Evolutionary conservation across 2,888 invertebrate genomes (phyloP).

Genomic region (Palloptera scutellata): DNA sequence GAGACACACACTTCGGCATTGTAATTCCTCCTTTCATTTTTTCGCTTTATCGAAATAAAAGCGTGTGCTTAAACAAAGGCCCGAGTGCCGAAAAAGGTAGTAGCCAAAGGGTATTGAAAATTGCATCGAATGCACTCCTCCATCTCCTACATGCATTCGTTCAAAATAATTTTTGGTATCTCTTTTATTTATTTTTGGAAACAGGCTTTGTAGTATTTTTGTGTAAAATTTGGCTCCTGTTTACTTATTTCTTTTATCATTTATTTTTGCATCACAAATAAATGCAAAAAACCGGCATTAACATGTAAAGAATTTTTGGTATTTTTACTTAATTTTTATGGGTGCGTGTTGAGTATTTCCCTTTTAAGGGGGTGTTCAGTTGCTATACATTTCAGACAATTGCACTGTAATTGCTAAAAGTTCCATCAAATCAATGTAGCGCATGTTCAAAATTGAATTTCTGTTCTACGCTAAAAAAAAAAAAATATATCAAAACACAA

Average conservation of each 20-base stretch:
- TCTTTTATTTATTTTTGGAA: too few species aligned
- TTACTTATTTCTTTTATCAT: slow-evolving; percentile 10
- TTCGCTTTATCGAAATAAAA: slow-evolving; percentile 20
- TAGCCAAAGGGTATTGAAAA: slow-evolving; percentile 51
- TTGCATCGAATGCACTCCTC: slow-evolving; percentile 45
- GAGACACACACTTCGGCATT: background rate
- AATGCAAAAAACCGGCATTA: slow-evolving; percentile 46
- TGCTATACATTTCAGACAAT: slow-evolving; percentile 57
- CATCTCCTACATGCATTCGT: background rate
- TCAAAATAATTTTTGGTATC: too few species aligned
- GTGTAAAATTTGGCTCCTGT: slow-evolving; percentile 13
- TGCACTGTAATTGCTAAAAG: slow-evolving; percentile 59
- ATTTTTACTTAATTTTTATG: slow-evolving; percentile 15
- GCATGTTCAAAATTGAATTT: too few species aligned
- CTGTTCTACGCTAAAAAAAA: too few species aligned
- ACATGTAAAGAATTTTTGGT: slow-evolving; percentile 57
- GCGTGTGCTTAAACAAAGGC: slow-evolving; percentile 12
- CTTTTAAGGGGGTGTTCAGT: slow-evolving; percentile 41
- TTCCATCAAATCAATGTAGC: background rate
- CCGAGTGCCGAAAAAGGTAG: slow-evolving; percentile 22
- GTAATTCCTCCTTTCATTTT: slow-evolving; percentile 1
- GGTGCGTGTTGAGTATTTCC: slow-evolving; percentile 21
- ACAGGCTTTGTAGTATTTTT: too few species aligned
- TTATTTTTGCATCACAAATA: slow-evolving; percentile 22
- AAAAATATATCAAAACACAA: background rate